Conservation (phyloP, 2,888 invertebrate genomes). For the Odontomyia ornata region DNA sequence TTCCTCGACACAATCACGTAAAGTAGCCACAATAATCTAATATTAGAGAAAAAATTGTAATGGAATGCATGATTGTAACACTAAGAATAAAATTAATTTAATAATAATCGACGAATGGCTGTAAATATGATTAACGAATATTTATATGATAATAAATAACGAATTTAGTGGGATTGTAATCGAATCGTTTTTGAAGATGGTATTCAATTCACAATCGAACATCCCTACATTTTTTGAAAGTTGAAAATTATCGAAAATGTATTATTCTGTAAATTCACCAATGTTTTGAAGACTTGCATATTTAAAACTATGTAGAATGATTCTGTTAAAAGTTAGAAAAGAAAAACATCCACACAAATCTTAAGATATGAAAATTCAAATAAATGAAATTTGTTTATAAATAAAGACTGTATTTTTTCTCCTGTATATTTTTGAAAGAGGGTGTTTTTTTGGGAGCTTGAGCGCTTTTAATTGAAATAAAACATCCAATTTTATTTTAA, state of each 20-base stretch:
- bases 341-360: too few species aligned
- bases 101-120: conserved; percentile 32
- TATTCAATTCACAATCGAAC: not conserved
- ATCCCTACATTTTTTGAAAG: not conserved
- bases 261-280: not conserved
- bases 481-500: too few species aligned
- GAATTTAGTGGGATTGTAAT: conserved; percentile 20
- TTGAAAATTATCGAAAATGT: not conserved
- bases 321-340: conserved; percentile 16
- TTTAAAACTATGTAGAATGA: conserved; percentile 10
- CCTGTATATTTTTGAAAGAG: too few species aligned
- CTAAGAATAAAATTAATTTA: not conserved
- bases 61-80: not conserved
- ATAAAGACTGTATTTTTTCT: too few species aligned
- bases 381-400: too few species aligned
- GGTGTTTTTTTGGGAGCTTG: too few species aligned
- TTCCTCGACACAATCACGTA: too few species aligned
- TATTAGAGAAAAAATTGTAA: not conserved
- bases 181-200: not conserved
- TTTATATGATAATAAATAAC: conserved; percentile 18
- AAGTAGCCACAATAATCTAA: too few species aligned
- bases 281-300: not conserved
- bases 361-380: too few species aligned
- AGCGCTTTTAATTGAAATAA: too few species aligned
- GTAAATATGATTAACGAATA: conserved; percentile 43